Evolutionary conservation across 2,113 vertebrate species (phyloP).

Genomic region (Bostrychus sinensis): DNA sequence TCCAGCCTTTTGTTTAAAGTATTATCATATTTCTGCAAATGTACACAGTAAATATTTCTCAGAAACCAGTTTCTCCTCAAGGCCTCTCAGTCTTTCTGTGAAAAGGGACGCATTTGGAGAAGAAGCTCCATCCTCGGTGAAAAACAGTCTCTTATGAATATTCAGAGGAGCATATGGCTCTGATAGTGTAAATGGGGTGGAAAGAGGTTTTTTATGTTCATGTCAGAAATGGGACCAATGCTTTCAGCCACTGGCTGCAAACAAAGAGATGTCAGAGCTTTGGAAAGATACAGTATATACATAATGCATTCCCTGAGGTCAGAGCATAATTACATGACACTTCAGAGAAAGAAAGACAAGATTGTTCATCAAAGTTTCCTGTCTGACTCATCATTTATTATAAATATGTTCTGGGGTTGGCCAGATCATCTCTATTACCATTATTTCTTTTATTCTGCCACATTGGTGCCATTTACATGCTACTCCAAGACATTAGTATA

Average conservation of each 20-base stretch:
- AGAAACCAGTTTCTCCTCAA: background rate
- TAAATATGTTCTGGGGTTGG: no score
- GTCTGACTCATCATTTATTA: no score
- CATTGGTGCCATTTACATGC: no score
- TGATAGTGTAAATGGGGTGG: background rate
- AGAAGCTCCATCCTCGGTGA: background rate
- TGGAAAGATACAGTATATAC: background rate
- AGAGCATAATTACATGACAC: no score
- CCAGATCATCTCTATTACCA: no score
- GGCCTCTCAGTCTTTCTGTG: background rate
- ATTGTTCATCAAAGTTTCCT: no score
- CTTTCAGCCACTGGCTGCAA: background rate
- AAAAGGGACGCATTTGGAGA: background rate
- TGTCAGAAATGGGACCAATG: background rate
- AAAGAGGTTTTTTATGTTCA: slow-evolving; percentile 10
- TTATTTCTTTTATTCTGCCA: no score
- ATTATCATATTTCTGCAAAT: background rate
- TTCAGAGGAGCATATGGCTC: slow-evolving; percentile 6
- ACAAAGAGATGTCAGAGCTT: background rate
- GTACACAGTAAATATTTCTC: background rate
- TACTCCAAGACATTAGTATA: no score
- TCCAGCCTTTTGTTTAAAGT: no score
- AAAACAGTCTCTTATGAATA: slow-evolving; percentile 3
- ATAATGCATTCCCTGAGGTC: background rate
- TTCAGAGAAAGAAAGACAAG: no score